Conservation (phyloP, 2,888 invertebrate species). For the Bombylius major region DNA sequence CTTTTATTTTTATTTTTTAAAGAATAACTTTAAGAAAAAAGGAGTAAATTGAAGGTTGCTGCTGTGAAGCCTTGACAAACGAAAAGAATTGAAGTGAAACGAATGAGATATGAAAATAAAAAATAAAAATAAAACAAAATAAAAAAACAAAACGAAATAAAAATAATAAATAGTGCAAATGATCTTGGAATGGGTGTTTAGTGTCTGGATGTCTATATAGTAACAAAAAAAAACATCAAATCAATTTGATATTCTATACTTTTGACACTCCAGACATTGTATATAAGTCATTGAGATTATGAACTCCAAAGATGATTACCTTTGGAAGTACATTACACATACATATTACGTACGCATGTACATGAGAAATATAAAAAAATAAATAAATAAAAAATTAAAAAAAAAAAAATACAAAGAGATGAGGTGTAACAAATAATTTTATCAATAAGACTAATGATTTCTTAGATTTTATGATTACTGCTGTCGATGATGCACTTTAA, state of each 20-base stretch:
- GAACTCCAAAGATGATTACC: slow-evolving; percentile 10
- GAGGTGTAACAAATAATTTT: slow-evolving; percentile 14
- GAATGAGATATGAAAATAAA: not conserved
- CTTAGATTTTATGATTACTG: not conserved
- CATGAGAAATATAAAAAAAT: too few relatives aligned
- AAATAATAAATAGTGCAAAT: not conserved
- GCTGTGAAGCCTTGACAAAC: slow-evolving; percentile 7
- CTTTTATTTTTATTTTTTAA: not conserved
- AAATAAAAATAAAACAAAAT: too few relatives aligned
- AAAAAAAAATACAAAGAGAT: slow-evolving; percentile 3
- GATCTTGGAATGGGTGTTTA: not conserved
- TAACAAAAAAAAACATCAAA: slow-evolving; percentile 9
- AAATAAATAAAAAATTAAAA: too few relatives aligned
- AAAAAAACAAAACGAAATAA: too few relatives aligned
- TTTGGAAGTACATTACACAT: not conserved
- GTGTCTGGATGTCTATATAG: not conserved
- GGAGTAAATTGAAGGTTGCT: not conserved
- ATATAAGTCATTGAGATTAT: too few relatives aligned
- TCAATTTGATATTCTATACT: slow-evolving; percentile 13
- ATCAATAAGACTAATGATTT: slow-evolving; percentile 14
- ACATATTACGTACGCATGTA: not conserved
- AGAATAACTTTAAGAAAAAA: not conserved
- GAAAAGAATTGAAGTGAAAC: not conserved
- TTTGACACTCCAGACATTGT: not conserved
- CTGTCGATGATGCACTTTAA: too few relatives aligned